phyloP scores from a whole-genome alignment of 2,113 vertebrate species.

The Myiozetetes cayanensis region DNA sequence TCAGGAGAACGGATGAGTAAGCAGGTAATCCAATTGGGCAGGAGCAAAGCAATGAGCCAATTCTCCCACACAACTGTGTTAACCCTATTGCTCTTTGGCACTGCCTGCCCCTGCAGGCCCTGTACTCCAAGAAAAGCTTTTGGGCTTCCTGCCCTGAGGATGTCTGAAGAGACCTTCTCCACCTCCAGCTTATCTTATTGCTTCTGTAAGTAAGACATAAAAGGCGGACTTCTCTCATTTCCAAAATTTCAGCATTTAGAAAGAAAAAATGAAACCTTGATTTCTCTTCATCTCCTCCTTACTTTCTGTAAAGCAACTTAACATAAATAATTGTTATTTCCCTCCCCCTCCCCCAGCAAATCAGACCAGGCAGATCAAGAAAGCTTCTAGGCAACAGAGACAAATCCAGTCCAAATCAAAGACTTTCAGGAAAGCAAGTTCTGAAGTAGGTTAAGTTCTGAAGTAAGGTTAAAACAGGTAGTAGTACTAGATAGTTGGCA shows the following conservation, averaged over 20 bases:
- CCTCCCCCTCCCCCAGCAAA: not conserved
- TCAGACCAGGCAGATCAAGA: not conserved
- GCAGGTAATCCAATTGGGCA: constrained; percentile 71
- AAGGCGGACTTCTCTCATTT: not conserved
- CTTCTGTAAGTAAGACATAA: not conserved
- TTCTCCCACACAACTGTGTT: constrained; percentile 23
- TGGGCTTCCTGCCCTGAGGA: not conserved
- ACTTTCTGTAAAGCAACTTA: not conserved
- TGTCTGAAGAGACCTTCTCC: not conserved
- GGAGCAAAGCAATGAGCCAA: constrained; percentile 47
- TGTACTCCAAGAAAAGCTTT: not conserved
- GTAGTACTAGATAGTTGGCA: not conserved
- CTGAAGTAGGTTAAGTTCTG: not conserved
- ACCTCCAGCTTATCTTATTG: not conserved
- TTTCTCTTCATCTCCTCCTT: not conserved
- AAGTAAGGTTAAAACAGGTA: not conserved
- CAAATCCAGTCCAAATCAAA: not conserved
- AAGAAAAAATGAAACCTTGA: not conserved
- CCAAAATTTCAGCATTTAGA: not conserved
- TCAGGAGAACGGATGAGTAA: constrained; percentile 70
- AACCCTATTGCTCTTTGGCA: constrained; percentile 5
- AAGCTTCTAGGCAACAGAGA: not conserved
- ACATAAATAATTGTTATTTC: not conserved
- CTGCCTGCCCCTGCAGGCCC: not conserved
- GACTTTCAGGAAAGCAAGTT: not conserved